These are phyloP conservation scores for Tokudaia muenninki DNA, from an alignment of 2,797 vertebrate genomes.

Conservation along the genomic window DNA sequence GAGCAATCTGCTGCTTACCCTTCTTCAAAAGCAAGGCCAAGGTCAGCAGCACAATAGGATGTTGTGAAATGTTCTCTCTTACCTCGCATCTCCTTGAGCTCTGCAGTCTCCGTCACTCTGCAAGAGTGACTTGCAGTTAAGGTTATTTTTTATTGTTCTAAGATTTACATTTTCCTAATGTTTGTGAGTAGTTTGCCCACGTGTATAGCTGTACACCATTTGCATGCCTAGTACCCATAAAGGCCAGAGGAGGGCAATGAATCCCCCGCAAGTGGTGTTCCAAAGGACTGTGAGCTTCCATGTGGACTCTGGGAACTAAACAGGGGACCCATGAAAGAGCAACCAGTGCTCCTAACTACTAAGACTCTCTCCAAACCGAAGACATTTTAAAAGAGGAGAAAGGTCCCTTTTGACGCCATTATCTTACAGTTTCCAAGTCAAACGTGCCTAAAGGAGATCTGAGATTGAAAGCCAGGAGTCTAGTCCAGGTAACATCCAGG, in stretches of 20 bases:
- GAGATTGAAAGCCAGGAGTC: conserved; percentile 23
- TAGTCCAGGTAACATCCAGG: conserved; percentile 28
- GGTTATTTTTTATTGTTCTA: not conserved
- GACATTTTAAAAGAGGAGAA: not conserved
- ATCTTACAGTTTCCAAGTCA: not conserved
- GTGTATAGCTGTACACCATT: not conserved
- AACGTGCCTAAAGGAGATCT: not conserved
- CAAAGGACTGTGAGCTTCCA: not conserved
- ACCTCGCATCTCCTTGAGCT: conserved; percentile 26
- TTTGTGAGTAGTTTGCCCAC: not conserved
- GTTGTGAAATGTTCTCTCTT: conserved; percentile 47
- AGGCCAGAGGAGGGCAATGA: not conserved
- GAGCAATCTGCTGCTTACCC: conserved; percentile 17
- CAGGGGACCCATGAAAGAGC: not conserved
- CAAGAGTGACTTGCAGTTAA: not conserved
- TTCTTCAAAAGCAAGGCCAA: conserved; percentile 73
- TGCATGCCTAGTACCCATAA: not conserved
- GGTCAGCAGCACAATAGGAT: conserved; percentile 48
- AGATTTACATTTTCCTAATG: too few relatives aligned
- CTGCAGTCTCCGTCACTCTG: not conserved
- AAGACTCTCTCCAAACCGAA: not conserved
- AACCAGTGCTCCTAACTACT: not conserved
- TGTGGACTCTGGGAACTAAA: not conserved
- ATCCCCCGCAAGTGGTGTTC: not conserved
- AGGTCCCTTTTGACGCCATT: not conserved